Evolutionary conservation across 2,797 vertebrate species (phyloP).

Genomic region (Myotis vivesi): DNA sequence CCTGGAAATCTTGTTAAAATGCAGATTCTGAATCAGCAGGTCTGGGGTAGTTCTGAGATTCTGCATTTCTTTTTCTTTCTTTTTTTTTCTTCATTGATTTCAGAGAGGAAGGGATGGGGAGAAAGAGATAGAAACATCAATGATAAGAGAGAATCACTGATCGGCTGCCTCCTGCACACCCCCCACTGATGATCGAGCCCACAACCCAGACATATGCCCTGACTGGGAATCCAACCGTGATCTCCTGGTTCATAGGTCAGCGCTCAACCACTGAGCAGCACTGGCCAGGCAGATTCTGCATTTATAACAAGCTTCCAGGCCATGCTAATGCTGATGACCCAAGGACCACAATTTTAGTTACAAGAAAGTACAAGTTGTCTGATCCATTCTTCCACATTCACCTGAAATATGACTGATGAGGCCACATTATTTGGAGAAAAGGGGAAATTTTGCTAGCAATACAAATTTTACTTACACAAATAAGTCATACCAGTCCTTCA

Average conservation of each 20-base stretch:
- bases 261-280: too few species aligned
- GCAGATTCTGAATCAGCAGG: neutral
- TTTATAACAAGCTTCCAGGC: neutral
- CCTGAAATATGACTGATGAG: neutral
- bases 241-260: too few species aligned
- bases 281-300: neutral
- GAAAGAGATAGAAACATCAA: too few species aligned
- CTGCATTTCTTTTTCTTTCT: neutral
- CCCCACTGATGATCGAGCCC: too few species aligned
- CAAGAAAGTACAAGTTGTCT: neutral
- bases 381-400: neutral
- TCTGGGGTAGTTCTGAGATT: neutral
- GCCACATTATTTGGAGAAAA: neutral
- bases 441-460: neutral
- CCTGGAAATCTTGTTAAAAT: slow-evolving; percentile 1
- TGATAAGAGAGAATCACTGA: too few species aligned
- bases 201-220: too few species aligned
- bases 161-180: too few species aligned
- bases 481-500: neutral
- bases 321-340: neutral
- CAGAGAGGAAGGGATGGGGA: too few species aligned
- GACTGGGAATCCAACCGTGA: too few species aligned
- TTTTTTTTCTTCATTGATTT: too few species aligned
- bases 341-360: neutral
- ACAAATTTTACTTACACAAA: neutral